phyloP scores from a whole-genome alignment of 2,797 vertebrate genomes.

The Enteromius fasciolatus region DNA sequence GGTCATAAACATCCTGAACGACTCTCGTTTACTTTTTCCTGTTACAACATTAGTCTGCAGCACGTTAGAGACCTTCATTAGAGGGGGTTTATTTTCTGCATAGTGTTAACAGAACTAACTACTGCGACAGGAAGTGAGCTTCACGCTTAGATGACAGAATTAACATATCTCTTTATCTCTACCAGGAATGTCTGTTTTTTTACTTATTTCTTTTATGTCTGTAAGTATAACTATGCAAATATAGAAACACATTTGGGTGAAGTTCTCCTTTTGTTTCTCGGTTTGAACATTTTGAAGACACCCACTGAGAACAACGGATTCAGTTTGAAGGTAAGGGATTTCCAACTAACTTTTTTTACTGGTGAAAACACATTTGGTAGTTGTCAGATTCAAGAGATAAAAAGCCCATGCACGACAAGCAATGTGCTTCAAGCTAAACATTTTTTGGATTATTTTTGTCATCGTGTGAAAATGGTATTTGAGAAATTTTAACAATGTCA shows the following conservation, averaged over 20 bases:
- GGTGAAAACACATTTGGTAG: neutral
- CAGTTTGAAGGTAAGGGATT: neutral
- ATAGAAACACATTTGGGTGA: neutral
- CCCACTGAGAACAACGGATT: neutral
- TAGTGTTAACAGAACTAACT: neutral
- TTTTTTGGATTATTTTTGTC: too few species aligned
- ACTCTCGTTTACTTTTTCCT: neutral
- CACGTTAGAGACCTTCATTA: neutral
- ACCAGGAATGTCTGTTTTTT: slow-evolving; percentile 25
- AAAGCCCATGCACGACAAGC: neutral
- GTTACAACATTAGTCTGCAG: too few species aligned
- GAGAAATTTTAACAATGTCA: too few species aligned
- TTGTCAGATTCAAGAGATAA: neutral
- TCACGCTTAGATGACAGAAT: neutral
- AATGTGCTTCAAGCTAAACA: neutral
- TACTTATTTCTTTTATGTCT: slow-evolving; percentile 37
- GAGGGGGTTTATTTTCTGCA: neutral
- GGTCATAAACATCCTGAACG: neutral
- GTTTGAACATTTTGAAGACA: neutral
- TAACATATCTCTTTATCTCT: slow-evolving; percentile 31
- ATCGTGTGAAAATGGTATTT: too few species aligned
- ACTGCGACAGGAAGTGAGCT: slow-evolving; percentile 46
- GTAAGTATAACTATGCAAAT: slow-evolving; percentile 42
- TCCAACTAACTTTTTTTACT: neutral
- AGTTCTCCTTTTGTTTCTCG: slow-evolving; percentile 50